phyloP scores from a whole-genome alignment of 1,140 invertebrate species.

The Rhopalosiphum padi region DNA sequence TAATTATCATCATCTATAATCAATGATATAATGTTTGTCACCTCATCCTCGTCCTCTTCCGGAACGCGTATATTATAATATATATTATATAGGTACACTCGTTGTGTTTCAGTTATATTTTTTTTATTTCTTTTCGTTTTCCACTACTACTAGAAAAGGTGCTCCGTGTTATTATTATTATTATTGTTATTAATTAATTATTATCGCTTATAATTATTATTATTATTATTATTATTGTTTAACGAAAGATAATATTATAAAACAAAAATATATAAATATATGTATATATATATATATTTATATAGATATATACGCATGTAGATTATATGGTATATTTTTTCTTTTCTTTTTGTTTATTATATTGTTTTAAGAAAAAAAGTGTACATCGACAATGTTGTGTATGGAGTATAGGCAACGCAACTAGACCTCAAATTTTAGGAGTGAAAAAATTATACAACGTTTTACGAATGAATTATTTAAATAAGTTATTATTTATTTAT shows the following conservation, averaged over 20 bases:
- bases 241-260: conserved; percentile 38
- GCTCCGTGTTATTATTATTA: conserved; percentile 35
- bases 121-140: conserved; percentile 27
- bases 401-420: too few species aligned
- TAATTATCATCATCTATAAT: not conserved
- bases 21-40: not conserved
- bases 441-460: too few species aligned
- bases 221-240: conserved; percentile 39
- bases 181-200: not conserved
- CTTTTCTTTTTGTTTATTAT: not conserved
- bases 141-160: conserved; percentile 37
- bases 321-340: conserved; percentile 6
- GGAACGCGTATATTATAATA: conserved; percentile 10
- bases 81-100: not conserved
- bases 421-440: too few species aligned
- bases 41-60: conserved; percentile 28
- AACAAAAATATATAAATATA: conserved; percentile 17
- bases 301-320: conserved; percentile 33
- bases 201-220: conserved; percentile 39
- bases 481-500: too few species aligned
- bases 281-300: not conserved
- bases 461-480: too few species aligned
- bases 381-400: not conserved
- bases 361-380: not conserved
- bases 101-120: not conserved